These are phyloP conservation scores for Epinephelus malabaricus DNA, from an alignment of 2,797 vertebrate genomes.

Conservation along the genomic window DNA sequence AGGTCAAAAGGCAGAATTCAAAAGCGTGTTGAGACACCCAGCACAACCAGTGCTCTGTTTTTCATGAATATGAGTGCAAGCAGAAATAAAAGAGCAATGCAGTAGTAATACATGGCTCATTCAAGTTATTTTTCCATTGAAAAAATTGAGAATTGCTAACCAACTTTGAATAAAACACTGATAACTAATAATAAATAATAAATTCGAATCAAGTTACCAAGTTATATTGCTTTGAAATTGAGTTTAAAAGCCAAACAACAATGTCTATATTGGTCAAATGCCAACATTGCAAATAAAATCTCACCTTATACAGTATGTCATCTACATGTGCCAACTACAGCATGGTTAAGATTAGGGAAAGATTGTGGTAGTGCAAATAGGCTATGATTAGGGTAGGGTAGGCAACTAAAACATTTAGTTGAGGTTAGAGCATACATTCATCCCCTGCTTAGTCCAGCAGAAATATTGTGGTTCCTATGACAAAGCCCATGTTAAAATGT, in stretches of 20 bases:
- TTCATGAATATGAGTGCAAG: neutral
- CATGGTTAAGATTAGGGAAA: neutral
- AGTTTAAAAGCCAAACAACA: no score
- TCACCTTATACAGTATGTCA: neutral
- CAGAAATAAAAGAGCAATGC: slow-evolving; percentile 7
- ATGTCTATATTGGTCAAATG: neutral
- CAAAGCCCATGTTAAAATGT: neutral
- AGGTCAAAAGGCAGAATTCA: slow-evolving; percentile 17
- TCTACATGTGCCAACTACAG: neutral
- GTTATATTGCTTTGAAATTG: neutral
- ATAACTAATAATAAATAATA: no score
- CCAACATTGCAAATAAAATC: neutral
- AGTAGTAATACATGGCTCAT: neutral
- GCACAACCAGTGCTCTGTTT: neutral
- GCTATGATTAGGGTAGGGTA: neutral
- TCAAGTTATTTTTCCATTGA: neutral
- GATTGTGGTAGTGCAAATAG: neutral
- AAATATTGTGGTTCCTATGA: neutral
- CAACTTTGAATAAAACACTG: neutral
- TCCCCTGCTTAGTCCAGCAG: neutral
- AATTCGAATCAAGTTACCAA: neutral
- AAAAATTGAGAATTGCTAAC: neutral
- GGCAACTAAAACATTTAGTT: neutral
- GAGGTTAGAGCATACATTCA: neutral
- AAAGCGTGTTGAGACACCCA: neutral